Conservation (phyloP, 2,797 vertebrate genomes). For the Girardinus metallicus region DNA sequence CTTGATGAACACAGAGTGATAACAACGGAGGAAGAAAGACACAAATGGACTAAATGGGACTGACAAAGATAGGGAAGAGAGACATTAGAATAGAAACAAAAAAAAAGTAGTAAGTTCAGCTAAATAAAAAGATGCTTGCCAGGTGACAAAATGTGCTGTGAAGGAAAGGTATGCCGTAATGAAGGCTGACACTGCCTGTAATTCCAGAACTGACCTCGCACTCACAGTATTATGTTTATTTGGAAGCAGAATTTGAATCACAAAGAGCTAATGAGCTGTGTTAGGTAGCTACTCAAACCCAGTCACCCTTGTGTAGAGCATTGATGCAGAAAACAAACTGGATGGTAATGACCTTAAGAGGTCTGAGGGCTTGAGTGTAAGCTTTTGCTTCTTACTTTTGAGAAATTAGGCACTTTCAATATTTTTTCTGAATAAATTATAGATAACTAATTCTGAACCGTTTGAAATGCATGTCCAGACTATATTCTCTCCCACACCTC, state of each 20-base stretch:
- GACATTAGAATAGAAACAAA: conserved; percentile 57
- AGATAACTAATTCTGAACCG: background rate
- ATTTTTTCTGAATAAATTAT: background rate
- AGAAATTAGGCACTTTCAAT: conserved; percentile 3
- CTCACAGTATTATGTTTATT: conserved; percentile 63
- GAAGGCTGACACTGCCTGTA: conserved; percentile 53
- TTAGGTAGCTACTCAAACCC: conserved; percentile 40
- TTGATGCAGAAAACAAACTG: conserved; percentile 27
- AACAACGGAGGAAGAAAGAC: conserved; percentile 46
- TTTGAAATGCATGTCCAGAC: background rate
- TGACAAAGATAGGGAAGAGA: conserved; percentile 36
- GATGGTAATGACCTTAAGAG: conserved; percentile 27
- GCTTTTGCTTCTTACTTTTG: conserved; percentile 9
- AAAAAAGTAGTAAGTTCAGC: conserved; percentile 44
- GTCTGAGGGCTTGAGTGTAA: conserved; percentile 6
- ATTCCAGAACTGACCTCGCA: conserved; percentile 62
- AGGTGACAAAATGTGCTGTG: conserved; percentile 26
- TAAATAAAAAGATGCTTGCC: conserved; percentile 32
- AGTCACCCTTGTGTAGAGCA: conserved; percentile 24
- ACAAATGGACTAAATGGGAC: conserved; percentile 40
- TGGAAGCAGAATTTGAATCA: conserved; percentile 59
- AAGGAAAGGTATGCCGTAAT: conserved; percentile 47
- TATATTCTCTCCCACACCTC: background rate
- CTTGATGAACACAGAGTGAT: conserved; percentile 60
- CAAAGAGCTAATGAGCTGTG: conserved; percentile 59